A percentile compares a stretch with the other conserved stretches of the same genome.
These are phyloP conservation scores for Saccostrea cuccullata DNA, from an alignment of 1,140 invertebrate genomes.

Conservation along the genomic window DNA sequence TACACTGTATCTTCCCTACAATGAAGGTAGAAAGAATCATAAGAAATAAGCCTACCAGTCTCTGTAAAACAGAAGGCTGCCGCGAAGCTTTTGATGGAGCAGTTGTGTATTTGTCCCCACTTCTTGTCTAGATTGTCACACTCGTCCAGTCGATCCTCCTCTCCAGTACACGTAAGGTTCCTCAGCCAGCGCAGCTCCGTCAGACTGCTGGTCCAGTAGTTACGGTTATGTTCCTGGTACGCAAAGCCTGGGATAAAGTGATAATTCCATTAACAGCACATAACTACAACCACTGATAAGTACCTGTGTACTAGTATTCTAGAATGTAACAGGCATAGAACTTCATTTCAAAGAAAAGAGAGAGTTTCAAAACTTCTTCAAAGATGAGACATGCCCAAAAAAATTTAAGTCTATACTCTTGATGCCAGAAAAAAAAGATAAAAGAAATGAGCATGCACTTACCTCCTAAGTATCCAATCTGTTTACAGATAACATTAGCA, in stretches of 20 bases:
- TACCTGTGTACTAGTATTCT: not conserved
- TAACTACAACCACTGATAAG: not conserved
- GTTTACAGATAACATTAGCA: constrained; percentile 71
- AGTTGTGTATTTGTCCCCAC: constrained; percentile 54
- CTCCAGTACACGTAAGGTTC: constrained; percentile 61
- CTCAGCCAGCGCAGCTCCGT: constrained; percentile 62
- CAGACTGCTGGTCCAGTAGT: constrained; percentile 38
- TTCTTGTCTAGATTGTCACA: constrained; percentile 52
- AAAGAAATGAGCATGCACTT: not conserved
- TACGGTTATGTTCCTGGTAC: constrained; percentile 52
- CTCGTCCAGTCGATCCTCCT: constrained; percentile 54
- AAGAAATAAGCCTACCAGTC: not conserved
- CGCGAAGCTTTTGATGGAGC: constrained; percentile 57
- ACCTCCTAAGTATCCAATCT: constrained; percentile 67
- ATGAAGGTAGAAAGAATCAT: no score
- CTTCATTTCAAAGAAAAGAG: not conserved
- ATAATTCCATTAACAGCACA: not conserved
- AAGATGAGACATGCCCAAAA: no score
- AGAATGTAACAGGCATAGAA: not conserved
- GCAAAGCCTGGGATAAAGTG: constrained; percentile 51
- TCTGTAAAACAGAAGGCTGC: constrained; percentile 61
- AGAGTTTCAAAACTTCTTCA: no score
- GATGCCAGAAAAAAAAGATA: no score
- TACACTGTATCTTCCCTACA: no score
- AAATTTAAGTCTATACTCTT: no score